Evolutionary conservation across 1,140 invertebrate species (phyloP).

Genomic region (Planococcus citri): DNA sequence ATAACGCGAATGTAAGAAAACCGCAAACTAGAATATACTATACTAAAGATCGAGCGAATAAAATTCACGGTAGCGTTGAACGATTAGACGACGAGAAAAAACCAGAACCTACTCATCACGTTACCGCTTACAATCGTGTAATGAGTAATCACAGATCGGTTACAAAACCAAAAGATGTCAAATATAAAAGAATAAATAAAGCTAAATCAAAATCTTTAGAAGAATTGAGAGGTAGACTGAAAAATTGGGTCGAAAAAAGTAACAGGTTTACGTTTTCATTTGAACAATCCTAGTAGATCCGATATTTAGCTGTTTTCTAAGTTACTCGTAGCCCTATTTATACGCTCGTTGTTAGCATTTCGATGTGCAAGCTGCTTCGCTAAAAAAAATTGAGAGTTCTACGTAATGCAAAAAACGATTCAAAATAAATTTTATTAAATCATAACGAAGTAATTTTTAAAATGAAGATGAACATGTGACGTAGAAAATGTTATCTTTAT

Average conservation of each 20-base stretch:
- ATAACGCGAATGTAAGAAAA: slow-evolving; percentile 9
- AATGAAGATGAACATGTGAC: too few species aligned
- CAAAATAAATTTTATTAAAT: too few species aligned
- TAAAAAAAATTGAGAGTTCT: too few species aligned
- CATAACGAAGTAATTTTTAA: too few species aligned
- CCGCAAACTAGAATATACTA: slow-evolving; percentile 29
- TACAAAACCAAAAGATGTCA: slow-evolving; percentile 78
- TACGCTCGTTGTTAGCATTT: too few species aligned
- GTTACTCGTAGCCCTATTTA: too few species aligned
- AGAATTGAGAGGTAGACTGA: slow-evolving; percentile 63
- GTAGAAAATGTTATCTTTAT: too few species aligned
- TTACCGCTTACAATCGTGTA: slow-evolving; percentile 65
- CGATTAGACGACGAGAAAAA: slow-evolving; percentile 10
- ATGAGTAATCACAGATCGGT: slow-evolving; percentile 82
- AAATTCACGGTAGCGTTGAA: slow-evolving; percentile 11
- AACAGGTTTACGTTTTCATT: slow-evolving; percentile 46
- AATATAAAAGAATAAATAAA: slow-evolving; percentile 80
- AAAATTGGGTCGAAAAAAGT: slow-evolving; percentile 70
- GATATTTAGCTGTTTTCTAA: too few species aligned
- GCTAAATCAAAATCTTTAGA: slow-evolving; percentile 79
- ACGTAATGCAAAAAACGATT: too few species aligned
- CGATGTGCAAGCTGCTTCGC: too few species aligned
- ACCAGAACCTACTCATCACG: slow-evolving; percentile 8
- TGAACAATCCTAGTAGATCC: slow-evolving; percentile 38
- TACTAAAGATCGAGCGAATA: slow-evolving; percentile 1